Conservation (phyloP, 2,888 invertebrate genomes). For the Thelaira solivaga region DNA sequence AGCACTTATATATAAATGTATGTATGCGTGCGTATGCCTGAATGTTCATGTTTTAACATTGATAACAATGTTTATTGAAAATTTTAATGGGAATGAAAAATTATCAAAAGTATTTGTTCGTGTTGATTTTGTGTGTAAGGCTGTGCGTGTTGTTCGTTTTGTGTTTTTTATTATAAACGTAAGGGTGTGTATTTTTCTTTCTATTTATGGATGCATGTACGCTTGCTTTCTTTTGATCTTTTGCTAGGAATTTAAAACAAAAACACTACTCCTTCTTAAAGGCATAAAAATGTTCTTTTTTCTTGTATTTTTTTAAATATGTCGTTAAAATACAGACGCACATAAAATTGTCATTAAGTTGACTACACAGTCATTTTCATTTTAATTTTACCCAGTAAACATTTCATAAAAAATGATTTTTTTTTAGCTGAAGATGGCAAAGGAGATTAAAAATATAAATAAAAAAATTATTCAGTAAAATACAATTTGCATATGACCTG, state of each 20-base stretch:
- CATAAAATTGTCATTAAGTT: slow-evolving; percentile 24
- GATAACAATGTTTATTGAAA: slow-evolving; percentile 32
- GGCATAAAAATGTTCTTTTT: slow-evolving; percentile 14
- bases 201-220: neutral
- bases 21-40: too few relatives aligned
- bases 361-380: neutral
- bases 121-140: too few relatives aligned
- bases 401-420: neutral
- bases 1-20: too few relatives aligned
- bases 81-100: slow-evolving; percentile 38
- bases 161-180: slow-evolving; percentile 13
- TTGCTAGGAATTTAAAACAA: slow-evolving; percentile 45
- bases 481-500: too few relatives aligned
- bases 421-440: too few relatives aligned
- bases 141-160: too few relatives aligned
- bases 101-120: slow-evolving; percentile 12
- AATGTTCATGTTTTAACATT: slow-evolving; percentile 4
- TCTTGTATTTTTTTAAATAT: neutral
- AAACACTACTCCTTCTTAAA: slow-evolving; percentile 10
- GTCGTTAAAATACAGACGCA: slow-evolving; percentile 4
- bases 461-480: too few relatives aligned
- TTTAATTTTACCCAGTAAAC: slow-evolving; percentile 17
- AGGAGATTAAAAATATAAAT: too few relatives aligned
- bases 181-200: slow-evolving; percentile 24
- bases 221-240: slow-evolving; percentile 55